phyloP scores from a whole-genome alignment of 2,888 invertebrate genomes.

The Autographa gamma region DNA sequence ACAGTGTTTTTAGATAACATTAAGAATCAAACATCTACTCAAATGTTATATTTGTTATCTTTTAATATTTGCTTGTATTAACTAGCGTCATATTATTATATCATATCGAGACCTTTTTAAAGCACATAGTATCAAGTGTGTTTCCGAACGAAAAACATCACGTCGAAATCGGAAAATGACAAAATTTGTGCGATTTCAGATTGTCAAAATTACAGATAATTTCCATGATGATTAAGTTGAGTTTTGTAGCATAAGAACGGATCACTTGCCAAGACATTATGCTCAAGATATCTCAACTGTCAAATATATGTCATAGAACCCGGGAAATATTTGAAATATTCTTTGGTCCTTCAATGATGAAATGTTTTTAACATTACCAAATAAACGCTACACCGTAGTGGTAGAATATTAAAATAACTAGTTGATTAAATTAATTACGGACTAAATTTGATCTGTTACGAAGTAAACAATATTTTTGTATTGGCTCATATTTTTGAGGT shows the following conservation, averaged over 20 bases:
- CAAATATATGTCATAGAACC: conserved; percentile 12
- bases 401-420: background rate
- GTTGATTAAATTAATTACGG: background rate
- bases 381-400: background rate
- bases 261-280: background rate
- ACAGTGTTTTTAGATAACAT: background rate
- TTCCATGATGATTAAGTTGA: background rate
- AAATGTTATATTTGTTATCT: too few relatives aligned
- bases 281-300: background rate
- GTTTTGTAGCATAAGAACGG: background rate
- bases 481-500: conserved; percentile 40
- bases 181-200: background rate
- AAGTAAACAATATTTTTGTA: conserved; percentile 5
- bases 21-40: too few relatives aligned
- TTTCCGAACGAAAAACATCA: background rate
- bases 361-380: background rate
- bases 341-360: background rate
- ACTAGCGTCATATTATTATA: too few relatives aligned
- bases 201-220: conserved; percentile 2
- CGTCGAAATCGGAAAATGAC: background rate
- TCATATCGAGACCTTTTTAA: too few relatives aligned
- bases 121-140: background rate
- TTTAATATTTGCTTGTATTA: too few relatives aligned
- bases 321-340: conserved; percentile 45
- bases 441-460: background rate